Conservation (phyloP, 2,113 vertebrate genomes). For the Ivindomyrus marchei region DNA sequence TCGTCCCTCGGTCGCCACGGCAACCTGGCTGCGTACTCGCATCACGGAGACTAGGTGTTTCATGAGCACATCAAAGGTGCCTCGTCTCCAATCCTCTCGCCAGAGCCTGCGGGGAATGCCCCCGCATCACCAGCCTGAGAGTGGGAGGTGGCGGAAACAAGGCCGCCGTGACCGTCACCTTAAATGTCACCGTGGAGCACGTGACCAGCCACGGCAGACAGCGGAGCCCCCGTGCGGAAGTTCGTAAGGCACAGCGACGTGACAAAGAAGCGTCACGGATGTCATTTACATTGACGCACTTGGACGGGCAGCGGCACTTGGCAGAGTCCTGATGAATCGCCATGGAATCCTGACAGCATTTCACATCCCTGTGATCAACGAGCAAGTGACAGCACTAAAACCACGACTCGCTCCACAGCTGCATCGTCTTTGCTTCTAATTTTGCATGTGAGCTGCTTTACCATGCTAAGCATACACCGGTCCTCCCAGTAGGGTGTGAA, state of each 20-base stretch:
- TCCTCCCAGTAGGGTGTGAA: background rate
- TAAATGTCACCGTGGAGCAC: background rate
- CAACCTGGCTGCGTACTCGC: background rate
- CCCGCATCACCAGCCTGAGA: background rate
- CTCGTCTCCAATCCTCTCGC: background rate
- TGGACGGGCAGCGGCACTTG: background rate
- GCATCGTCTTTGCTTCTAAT: background rate
- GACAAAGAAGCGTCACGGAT: background rate
- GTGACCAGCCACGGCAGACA: background rate
- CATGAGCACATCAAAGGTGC: slow-evolving; percentile 3
- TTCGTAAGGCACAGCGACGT: background rate
- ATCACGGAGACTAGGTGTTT: background rate
- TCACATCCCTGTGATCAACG: background rate
- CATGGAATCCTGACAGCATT: background rate
- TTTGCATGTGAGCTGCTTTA: background rate
- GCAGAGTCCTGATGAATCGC: background rate
- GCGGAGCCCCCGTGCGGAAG: background rate
- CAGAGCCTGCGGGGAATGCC: background rate
- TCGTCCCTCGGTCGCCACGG: background rate
- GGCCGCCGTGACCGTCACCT: background rate
- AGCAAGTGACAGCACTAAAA: background rate
- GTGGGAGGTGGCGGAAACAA: background rate
- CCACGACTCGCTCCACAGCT: background rate
- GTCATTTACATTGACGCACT: slow-evolving; percentile 6
- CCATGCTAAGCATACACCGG: background rate